Evolutionary conservation across 2,888 invertebrate genomes (phyloP).

Genomic region (Smittia aterrima): DNA sequence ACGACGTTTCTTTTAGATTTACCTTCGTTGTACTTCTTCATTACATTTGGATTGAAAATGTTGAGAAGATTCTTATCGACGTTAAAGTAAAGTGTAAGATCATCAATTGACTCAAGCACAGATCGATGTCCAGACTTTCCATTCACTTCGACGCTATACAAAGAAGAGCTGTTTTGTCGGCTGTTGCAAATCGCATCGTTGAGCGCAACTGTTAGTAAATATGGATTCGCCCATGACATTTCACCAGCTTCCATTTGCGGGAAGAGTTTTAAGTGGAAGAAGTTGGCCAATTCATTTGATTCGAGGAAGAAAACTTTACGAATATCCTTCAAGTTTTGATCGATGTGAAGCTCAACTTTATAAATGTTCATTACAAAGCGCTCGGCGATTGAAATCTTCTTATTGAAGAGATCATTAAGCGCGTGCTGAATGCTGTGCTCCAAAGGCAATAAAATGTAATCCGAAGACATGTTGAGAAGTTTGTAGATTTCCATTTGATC

Average conservation of each 20-base stretch:
- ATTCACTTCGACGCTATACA: slow-evolving; percentile 48
- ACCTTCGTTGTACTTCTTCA: slow-evolving; percentile 49
- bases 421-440: not conserved
- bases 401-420: not conserved
- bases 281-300: slow-evolving; percentile 56
- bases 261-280: slow-evolving; percentile 56
- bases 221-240: slow-evolving; percentile 53
- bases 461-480: slow-evolving; percentile 1
- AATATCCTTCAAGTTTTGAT: slow-evolving; percentile 55
- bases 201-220: slow-evolving; percentile 54
- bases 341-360: slow-evolving; percentile 54
- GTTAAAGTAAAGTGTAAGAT: slow-evolving; percentile 48
- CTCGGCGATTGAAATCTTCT: slow-evolving; percentile 51
- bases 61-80: slow-evolving; percentile 47
- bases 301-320: slow-evolving; percentile 57
- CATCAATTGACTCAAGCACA: slow-evolving; percentile 50
- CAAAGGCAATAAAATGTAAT: slow-evolving; percentile 4
- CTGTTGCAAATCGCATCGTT: slow-evolving; percentile 55
- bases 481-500: not conserved
- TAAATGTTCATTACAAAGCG: slow-evolving; percentile 56
- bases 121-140: slow-evolving; percentile 35
- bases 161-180: slow-evolving; percentile 50
- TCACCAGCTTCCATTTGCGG: slow-evolving; percentile 55
- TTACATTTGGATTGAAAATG: slow-evolving; percentile 47
- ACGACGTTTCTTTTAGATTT: not conserved